Conservation (phyloP, 2,113 vertebrate species). For the Delphinus delphis region DNA sequence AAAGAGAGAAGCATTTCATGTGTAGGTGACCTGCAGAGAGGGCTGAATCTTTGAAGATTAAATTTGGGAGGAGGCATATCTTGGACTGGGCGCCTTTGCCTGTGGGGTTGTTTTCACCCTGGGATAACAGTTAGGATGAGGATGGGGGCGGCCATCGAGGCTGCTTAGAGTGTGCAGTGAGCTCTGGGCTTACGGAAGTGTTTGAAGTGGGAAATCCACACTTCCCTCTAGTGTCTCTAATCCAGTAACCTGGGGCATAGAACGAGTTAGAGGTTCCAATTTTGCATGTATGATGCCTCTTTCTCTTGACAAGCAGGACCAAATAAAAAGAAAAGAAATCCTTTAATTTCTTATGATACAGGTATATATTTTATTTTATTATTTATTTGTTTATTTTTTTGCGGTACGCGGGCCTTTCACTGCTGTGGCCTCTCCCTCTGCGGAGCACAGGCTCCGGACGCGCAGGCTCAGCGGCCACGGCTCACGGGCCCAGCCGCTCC, state of each 20-base stretch:
- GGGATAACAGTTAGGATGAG: neutral
- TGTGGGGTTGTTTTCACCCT: neutral
- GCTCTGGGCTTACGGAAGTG: neutral
- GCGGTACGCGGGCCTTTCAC: too few species aligned
- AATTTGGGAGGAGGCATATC: neutral
- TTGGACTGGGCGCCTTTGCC: neutral
- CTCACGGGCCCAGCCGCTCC: too few species aligned
- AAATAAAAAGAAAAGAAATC: neutral
- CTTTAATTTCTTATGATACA: neutral
- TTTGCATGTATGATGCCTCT: neutral
- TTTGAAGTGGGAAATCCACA: neutral
- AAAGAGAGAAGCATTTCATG: neutral
- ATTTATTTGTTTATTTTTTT: too few species aligned
- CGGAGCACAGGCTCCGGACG: too few species aligned
- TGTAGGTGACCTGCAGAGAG: neutral
- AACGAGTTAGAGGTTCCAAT: neutral
- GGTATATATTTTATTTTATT: neutral
- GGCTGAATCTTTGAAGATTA: neutral
- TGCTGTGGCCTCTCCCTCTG: too few species aligned
- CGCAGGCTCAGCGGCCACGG: too few species aligned
- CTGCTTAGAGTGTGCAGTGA: neutral
- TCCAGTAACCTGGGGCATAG: neutral
- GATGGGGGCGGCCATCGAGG: rapidly evolving
- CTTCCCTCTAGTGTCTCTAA: neutral
- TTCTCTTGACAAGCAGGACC: neutral